These are phyloP conservation scores for Drosophila stalkeri DNA, from an alignment of 2,888 invertebrate species.

Conservation along the genomic window DNA sequence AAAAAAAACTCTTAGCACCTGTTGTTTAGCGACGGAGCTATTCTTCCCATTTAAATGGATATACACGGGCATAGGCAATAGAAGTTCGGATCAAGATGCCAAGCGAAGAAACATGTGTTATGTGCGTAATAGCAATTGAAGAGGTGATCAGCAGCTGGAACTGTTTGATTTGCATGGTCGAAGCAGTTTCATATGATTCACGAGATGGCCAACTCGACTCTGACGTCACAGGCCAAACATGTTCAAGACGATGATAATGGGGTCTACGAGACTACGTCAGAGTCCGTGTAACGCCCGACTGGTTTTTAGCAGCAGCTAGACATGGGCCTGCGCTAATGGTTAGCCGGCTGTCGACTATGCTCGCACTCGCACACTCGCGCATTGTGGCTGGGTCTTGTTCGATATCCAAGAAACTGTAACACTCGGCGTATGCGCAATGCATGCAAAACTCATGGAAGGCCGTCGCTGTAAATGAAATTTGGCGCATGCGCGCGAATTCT, in stretches of 20 bases:
- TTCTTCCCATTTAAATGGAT: conserved; percentile 24
- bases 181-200: conserved; percentile 43
- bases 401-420: conserved; percentile 55
- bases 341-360: conserved; percentile 49
- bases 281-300: conserved; percentile 48
- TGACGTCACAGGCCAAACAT: conserved; percentile 50
- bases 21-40: conserved; percentile 12
- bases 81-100: conserved; percentile 8
- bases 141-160: conserved; percentile 11
- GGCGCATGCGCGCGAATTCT: conserved; percentile 67
- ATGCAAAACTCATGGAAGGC: conserved; percentile 71
- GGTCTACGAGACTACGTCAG: conserved; percentile 63
- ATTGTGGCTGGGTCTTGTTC: conserved; percentile 33
- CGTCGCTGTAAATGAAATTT: conserved; percentile 66
- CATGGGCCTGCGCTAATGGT: conserved; percentile 45
- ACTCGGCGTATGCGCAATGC: conserved; percentile 77
- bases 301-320: conserved; percentile 53
- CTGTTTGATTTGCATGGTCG: conserved; percentile 25
- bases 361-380: conserved; percentile 8
- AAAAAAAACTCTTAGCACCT: conserved; percentile 45
- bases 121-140: conserved; percentile 40
- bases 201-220: conserved; percentile 14
- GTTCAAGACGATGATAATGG: conserved; percentile 22
- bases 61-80: conserved; percentile 13
- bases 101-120: conserved; percentile 33